These are phyloP conservation scores for Trissoscelio sp. DNA, from an alignment of 2,888 invertebrate genomes.

Conservation along the genomic window DNA sequence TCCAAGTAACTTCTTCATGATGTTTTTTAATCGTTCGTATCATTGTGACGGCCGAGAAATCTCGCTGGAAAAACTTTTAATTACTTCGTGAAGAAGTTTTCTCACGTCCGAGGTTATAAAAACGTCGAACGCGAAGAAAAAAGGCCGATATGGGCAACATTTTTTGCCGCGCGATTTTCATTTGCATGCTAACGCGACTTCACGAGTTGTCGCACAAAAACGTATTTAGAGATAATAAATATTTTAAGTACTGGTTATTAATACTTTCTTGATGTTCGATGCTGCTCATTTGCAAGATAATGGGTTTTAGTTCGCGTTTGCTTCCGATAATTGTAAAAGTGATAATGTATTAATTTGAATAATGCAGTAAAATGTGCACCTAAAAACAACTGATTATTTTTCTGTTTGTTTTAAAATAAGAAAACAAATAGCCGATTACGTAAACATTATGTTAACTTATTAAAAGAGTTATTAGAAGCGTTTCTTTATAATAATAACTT, in stretches of 20 bases:
- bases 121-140: conserved; percentile 29
- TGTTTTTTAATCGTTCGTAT: conserved; percentile 55
- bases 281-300: conserved; percentile 39
- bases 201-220: too few relatives aligned
- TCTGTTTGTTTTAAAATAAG: too few relatives aligned
- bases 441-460: too few relatives aligned
- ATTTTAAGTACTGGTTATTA: conserved; percentile 34
- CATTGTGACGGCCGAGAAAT: conserved; percentile 35
- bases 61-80: conserved; percentile 61
- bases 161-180: conserved; percentile 43
- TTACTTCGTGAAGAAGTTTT: conserved; percentile 59
- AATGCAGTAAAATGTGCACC: too few relatives aligned
- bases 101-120: conserved; percentile 48
- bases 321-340: too few relatives aligned
- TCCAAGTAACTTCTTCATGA: conserved; percentile 57
- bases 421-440: too few relatives aligned
- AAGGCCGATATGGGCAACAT: conserved; percentile 26
- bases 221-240: conserved; percentile 46
- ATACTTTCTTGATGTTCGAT: conserved; percentile 3
- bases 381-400: too few relatives aligned
- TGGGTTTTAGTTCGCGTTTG: background rate
- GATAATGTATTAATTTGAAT: too few relatives aligned
- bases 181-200: conserved; percentile 41
- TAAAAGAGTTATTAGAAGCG: too few relatives aligned
- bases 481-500: too few relatives aligned